Evolutionary conservation across 1,140 invertebrate species (phyloP).

Genomic region (Goniozus legneri): DNA sequence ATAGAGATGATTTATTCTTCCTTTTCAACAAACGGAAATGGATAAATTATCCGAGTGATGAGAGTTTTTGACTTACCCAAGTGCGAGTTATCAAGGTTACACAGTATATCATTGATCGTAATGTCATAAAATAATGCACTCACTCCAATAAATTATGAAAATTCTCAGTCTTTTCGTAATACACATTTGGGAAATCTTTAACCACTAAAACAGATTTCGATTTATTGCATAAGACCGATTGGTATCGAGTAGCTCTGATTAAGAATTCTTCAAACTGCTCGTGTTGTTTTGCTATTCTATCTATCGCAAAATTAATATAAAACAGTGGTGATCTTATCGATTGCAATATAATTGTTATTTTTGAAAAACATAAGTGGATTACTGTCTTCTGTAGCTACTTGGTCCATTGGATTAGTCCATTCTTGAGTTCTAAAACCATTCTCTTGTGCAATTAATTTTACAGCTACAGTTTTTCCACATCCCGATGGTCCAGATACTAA

Average conservation of each 20-base stretch:
- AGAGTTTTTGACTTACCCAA: no score
- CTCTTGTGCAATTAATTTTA: conserved; percentile 60
- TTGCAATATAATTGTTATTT: conserved; percentile 11
- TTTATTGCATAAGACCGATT: conserved; percentile 58
- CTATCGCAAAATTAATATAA: conserved; percentile 14
- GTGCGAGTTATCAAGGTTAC: no score
- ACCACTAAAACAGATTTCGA: conserved; percentile 61
- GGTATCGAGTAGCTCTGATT: conserved; percentile 65
- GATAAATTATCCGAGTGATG: no score
- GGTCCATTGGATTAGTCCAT: conserved; percentile 71
- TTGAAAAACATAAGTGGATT: conserved; percentile 15
- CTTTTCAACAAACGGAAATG: no score
- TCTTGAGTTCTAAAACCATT: conserved; percentile 61
- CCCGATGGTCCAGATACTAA: conserved; percentile 70
- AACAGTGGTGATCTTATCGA: no score
- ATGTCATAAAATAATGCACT: conserved; percentile 31
- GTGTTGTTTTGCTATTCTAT: conserved; percentile 51
- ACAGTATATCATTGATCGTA: no score
- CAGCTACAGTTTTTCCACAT: conserved; percentile 65
- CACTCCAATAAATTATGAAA: conserved; percentile 66
- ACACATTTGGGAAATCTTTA: conserved; percentile 74
- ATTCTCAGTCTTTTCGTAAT: conserved; percentile 58
- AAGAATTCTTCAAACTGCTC: conserved; percentile 67
- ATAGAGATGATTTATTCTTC: no score
- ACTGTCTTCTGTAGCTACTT: conserved; percentile 47